Conservation (phyloP, 2,888 invertebrate species). For the Drosophila fulvimacula region DNA sequence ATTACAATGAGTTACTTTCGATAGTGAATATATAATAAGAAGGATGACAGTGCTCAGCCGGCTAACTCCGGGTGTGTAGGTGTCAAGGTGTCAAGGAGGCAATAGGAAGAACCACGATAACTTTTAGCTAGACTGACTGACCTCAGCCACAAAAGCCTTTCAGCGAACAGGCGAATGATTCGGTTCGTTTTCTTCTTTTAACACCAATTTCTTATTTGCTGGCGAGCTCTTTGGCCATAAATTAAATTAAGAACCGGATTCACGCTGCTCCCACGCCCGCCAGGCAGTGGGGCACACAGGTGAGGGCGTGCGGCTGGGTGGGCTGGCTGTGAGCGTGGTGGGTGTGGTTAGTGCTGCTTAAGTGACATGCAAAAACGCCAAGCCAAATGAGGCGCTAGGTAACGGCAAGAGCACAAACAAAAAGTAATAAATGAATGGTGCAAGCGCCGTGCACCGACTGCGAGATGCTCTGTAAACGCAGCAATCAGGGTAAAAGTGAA, state of each 20-base stretch:
- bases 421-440: neutral
- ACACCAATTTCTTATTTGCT: conserved; percentile 19
- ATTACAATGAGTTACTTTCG: too few relatives aligned
- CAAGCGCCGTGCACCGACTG: neutral
- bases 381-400: conserved; percentile 39
- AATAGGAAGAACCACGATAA: too few relatives aligned
- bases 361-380: conserved; percentile 48
- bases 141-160: neutral
- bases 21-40: too few relatives aligned
- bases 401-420: conserved; percentile 4
- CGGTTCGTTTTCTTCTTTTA: conserved; percentile 10
- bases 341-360: conserved; percentile 34
- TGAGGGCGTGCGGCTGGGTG: neutral
- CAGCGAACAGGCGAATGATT: conserved; percentile 9
- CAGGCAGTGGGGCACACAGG: neutral
- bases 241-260: conserved; percentile 57
- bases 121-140: too few relatives aligned
- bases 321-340: neutral
- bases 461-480: neutral
- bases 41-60: too few relatives aligned
- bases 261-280: conserved; percentile 28
- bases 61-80: too few relatives aligned
- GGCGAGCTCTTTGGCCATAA: conserved; percentile 35
- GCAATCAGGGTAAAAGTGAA: too few relatives aligned
- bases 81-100: too few relatives aligned